Base-by-base conservation (phyloP, 92 coral and sea anemone genomes). In the Palythoa heliodiscus region DNA sequence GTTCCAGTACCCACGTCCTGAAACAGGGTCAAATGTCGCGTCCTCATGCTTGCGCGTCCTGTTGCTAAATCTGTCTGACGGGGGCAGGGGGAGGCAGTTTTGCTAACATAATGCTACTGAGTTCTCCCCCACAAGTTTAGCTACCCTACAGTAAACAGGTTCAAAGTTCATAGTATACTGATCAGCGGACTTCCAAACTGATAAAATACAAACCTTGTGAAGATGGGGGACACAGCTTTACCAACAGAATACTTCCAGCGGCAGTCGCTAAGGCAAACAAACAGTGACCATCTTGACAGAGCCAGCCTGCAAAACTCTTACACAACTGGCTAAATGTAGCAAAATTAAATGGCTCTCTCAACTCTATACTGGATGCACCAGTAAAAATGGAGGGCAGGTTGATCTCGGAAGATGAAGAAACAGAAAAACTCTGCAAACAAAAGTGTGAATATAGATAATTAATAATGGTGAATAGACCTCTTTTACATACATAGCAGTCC, bases 261-360 rank as follows among this genome's bases (percentile, higher is more conserved):
- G 78, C 87, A 17, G 98, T 91, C 0, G 94, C 92, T 73, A 96
- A 76, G 20, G 95, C 95, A 89, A 96, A 96, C 57, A 96, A 85
- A 53, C 97, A 88, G 20, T 96, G 92, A 2, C 99, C 99, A 90
- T 96, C 99, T 71, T 96, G 98, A 58, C 98, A 96, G 9, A 96
- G 92, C 99, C 99, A 96, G 22, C 91, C 95, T 24, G 97, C 83
- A 76, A 93, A 94, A 0, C 88, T 86, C 52, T 83, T 75, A 69
- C 98, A 92, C 11, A 89, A 82, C n/a, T 88, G 92, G 48, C 88
- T 74, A 57, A 94, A 96, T 71, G 94, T 90, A 4, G 94, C 98
- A 87, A 93, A 91, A 84, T 96, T 96, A 90, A 91, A 96, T 60
- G 95, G 95, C 17, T 90, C 90, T 67, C 88, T 87, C 60, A 93